Conservation (phyloP, 92 coral and sea anemone species). For the Anthopleura xanthogrammica region DNA sequence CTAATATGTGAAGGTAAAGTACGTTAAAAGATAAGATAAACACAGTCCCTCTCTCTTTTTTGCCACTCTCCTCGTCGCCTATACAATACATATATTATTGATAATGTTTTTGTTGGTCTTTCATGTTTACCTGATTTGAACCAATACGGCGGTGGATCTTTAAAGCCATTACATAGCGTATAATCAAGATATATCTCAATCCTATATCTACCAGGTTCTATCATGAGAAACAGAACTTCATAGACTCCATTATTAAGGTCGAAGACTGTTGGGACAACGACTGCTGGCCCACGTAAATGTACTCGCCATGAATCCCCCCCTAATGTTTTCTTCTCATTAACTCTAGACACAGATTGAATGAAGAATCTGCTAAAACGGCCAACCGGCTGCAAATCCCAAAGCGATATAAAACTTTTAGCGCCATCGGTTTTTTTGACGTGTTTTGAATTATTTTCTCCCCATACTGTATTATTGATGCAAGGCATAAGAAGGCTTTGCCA, state of each 20-base stretch:
- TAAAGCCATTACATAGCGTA: slow-evolving; percentile 79
- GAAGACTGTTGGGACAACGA: slow-evolving; percentile 67
- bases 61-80: too few relatives aligned
- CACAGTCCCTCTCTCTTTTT: too few relatives aligned
- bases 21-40: too few relatives aligned
- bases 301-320: slow-evolving; percentile 96
- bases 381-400: slow-evolving; percentile 63
- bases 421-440: slow-evolving; percentile 49
- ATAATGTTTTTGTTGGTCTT: not conserved
- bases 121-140: slow-evolving; percentile 65
- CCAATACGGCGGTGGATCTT: slow-evolving; percentile 83
- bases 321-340: slow-evolving; percentile 43
- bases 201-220: slow-evolving; percentile 77
- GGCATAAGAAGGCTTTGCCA: slow-evolving; percentile 74
- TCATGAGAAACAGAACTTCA: slow-evolving; percentile 70
- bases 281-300: slow-evolving; percentile 64
- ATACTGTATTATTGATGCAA: slow-evolving; percentile 59
- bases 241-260: slow-evolving; percentile 71
- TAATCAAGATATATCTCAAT: slow-evolving; percentile 75
- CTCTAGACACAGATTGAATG: slow-evolving; percentile 58
- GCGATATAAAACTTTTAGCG: slow-evolving; percentile 50
- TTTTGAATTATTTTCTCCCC: slow-evolving; percentile 36
- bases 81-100: too few relatives aligned
- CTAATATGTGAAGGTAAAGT: too few relatives aligned
- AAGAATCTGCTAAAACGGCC: slow-evolving; percentile 78